phyloP scores from a whole-genome alignment of 2,113 vertebrate genomes.

The Arothron firmamentum region DNA sequence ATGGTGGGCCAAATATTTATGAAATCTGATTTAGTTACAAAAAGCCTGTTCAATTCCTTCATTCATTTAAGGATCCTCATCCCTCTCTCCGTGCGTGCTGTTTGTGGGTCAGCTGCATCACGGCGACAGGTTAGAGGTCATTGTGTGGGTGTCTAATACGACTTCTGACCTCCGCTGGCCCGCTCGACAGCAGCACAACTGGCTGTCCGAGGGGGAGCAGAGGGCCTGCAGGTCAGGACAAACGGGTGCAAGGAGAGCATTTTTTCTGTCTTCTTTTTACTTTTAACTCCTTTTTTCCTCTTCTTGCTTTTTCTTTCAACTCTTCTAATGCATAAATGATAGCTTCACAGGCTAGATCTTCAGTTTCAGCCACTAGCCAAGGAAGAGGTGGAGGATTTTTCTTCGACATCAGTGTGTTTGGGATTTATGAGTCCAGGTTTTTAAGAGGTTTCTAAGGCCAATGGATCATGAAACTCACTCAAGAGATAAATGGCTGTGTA shows the following conservation, averaged over 20 bases:
- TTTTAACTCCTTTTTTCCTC: conserved; percentile 15
- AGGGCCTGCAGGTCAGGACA: conserved; percentile 51
- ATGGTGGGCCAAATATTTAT: neutral
- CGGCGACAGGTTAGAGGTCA: conserved; percentile 48
- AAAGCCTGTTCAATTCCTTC: neutral
- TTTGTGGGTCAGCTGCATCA: conserved; percentile 52
- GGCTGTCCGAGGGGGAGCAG: conserved; percentile 46
- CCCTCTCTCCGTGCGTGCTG: conserved; percentile 11
- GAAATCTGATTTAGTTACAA: conserved; percentile 7
- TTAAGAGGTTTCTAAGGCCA: conserved; percentile 40
- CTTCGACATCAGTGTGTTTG: conserved; percentile 20
- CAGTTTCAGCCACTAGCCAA: neutral
- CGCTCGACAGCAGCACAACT: conserved; percentile 50
- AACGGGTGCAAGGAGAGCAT: conserved; percentile 22
- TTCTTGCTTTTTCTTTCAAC: conserved; percentile 3
- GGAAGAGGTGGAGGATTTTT: conserved; percentile 20
- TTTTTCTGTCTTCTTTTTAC: conserved; percentile 21
- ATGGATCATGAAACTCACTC: conserved; percentile 51
- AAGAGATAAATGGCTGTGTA: conserved; percentile 43
- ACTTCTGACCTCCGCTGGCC: conserved; percentile 49
- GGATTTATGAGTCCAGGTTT: conserved; percentile 35
- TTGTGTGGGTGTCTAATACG: conserved; percentile 49
- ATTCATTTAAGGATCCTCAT: neutral
- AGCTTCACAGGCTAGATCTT: neutral
- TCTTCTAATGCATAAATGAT: neutral